These are phyloP conservation scores for Geothlypis trichas DNA, from an alignment of 2,113 vertebrate genomes.

Conservation along the genomic window DNA sequence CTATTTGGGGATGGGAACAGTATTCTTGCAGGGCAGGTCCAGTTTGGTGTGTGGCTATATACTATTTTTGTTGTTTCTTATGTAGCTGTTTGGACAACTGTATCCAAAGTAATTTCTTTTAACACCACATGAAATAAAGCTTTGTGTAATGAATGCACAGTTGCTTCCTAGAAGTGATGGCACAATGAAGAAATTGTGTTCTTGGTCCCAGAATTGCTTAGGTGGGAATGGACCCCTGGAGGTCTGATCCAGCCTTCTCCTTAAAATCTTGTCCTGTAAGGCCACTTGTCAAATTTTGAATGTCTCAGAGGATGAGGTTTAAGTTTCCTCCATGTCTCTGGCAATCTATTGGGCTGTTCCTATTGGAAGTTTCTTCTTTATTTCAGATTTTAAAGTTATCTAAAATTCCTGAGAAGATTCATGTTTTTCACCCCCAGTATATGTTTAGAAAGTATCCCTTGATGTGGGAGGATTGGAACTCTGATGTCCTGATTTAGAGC, in stretches of 20 bases:
- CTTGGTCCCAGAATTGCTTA: background rate
- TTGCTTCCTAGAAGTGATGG: background rate
- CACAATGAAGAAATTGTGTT: background rate
- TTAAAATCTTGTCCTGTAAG: background rate
- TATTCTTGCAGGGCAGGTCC: background rate
- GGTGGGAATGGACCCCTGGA: background rate
- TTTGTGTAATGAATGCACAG: background rate
- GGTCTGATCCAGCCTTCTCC: background rate
- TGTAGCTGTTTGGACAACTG: background rate
- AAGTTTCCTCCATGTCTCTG: background rate
- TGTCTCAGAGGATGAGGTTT: background rate
- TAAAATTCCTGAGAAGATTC: background rate
- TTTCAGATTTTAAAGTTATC: background rate
- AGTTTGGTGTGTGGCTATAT: background rate
- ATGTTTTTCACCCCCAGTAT: background rate
- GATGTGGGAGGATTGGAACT: background rate
- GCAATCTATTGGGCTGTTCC: rapidly evolving
- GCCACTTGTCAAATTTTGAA: background rate
- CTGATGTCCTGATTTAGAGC: background rate
- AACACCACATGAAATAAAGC: background rate
- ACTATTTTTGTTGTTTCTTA: background rate
- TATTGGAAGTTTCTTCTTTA: background rate
- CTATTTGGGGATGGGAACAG: background rate
- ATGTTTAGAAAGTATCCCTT: background rate
- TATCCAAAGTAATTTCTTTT: background rate